These are phyloP conservation scores for Carabus problematicus DNA, from an alignment of 2,888 invertebrate species.

Conservation along the genomic window DNA sequence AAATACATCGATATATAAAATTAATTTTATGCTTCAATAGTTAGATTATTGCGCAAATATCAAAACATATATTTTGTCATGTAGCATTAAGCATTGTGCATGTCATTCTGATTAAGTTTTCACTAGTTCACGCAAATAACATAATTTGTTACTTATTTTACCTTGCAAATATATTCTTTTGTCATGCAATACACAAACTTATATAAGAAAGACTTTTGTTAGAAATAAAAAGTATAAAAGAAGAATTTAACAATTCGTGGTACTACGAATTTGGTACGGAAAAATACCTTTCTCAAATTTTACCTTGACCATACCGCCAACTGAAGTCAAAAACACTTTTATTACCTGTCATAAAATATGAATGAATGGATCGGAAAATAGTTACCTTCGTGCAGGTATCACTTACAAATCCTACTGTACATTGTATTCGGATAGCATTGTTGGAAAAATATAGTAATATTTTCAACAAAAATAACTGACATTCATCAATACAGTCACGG, in stretches of 20 bases:
- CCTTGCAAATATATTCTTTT: too few species aligned
- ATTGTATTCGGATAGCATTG: background rate
- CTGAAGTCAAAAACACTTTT: background rate
- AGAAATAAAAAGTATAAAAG: too few species aligned
- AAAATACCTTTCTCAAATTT: too few species aligned
- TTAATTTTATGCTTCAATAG: background rate
- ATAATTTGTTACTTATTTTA: too few species aligned
- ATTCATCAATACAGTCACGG: too few species aligned
- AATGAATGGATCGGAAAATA: constrained; percentile 1
- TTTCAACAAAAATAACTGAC: too few species aligned
- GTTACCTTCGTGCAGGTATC: constrained; percentile 15
- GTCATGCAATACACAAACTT: too few species aligned
- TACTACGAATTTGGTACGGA: too few species aligned
- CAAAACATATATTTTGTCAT: background rate
- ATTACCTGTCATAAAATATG: constrained; percentile 7
- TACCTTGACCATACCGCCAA: background rate
- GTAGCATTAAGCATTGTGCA: background rate
- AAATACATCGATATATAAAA: too few species aligned
- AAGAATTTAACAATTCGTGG: too few species aligned
- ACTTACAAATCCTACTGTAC: constrained; percentile 1
- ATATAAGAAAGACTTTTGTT: too few species aligned
- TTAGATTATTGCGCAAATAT: constrained; percentile 1
- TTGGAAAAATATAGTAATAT: too few species aligned
- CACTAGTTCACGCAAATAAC: background rate
- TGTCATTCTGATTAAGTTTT: background rate